A percentile compares a stretch with the other conserved stretches of the same genome.
These are phyloP conservation scores for Eristalis intricaria DNA, from an alignment of 2,888 invertebrate genomes.

Conservation along the genomic window DNA sequence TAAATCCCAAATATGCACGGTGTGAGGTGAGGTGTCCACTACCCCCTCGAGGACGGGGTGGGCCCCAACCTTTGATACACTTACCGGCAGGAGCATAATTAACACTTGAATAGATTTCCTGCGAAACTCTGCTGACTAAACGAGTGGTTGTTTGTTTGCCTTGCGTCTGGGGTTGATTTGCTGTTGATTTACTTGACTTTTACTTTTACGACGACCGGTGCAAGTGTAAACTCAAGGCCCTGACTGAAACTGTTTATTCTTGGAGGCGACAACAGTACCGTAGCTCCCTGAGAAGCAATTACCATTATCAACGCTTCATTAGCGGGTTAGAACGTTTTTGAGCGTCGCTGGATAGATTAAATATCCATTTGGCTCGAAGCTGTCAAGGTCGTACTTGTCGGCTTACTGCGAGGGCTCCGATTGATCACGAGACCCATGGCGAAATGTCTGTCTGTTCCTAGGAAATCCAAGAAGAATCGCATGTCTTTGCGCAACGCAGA, in stretches of 20 bases:
- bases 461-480: neutral
- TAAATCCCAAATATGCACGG: constrained; percentile 9
- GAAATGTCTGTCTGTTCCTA: neutral
- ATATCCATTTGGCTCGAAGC: constrained; percentile 20
- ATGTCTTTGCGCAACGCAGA: neutral
- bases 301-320: constrained; percentile 1
- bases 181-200: constrained; percentile 6
- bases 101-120: constrained; percentile 21
- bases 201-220: constrained; percentile 2
- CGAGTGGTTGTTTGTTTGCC: neutral
- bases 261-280: neutral
- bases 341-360: constrained; percentile 8
- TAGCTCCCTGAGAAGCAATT: neutral
- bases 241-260: neutral
- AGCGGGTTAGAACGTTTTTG: neutral
- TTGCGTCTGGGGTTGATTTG: neutral
- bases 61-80: constrained; percentile 44
- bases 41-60: constrained; percentile 37
- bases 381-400: constrained; percentile 10
- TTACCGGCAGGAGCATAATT: constrained; percentile 33
- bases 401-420: neutral
- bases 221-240: neutral
- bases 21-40: neutral
- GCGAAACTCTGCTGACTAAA: neutral
- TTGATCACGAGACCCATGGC: neutral